phyloP scores from a whole-genome alignment of 2,113 vertebrate species.

The Psettodes erumei region DNA sequence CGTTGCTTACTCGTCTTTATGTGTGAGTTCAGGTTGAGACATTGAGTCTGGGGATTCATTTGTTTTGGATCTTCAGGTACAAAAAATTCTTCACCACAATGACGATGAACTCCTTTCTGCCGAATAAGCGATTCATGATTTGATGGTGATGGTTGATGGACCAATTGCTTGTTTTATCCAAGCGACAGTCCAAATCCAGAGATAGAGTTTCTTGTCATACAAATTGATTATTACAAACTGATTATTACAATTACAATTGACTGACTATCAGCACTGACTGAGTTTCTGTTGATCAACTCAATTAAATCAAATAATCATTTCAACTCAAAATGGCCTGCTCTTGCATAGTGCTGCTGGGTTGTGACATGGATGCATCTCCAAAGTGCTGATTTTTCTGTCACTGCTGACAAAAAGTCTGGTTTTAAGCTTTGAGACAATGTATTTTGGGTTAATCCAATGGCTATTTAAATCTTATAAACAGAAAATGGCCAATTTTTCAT shows the following conservation, averaged over 20 bases:
- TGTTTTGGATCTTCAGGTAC: not conserved
- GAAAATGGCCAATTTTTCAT: not conserved
- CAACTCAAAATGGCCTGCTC: not conserved
- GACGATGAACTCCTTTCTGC: too few relatives aligned
- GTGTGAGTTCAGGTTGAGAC: not conserved
- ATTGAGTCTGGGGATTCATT: not conserved
- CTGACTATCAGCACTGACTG: not conserved
- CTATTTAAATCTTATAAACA: not conserved
- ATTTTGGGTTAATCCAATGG: not conserved
- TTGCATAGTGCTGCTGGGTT: not conserved
- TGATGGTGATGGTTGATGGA: too few relatives aligned
- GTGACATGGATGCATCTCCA: not conserved
- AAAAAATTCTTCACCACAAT: not conserved
- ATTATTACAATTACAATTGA: too few relatives aligned
- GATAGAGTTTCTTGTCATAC: not conserved
- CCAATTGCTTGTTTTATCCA: not conserved
- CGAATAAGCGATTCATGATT: constrained; percentile 12
- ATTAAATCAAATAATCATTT: not conserved
- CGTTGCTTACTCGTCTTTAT: not conserved
- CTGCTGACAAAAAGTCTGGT: not conserved
- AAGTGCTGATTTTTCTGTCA: not conserved
- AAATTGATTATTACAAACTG: not conserved
- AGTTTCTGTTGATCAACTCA: not conserved
- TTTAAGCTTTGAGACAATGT: not conserved
- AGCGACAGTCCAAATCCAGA: not conserved